Evolutionary conservation across 2,113 vertebrate genomes (phyloP).

Genomic region (Crotalus helleri): DNA sequence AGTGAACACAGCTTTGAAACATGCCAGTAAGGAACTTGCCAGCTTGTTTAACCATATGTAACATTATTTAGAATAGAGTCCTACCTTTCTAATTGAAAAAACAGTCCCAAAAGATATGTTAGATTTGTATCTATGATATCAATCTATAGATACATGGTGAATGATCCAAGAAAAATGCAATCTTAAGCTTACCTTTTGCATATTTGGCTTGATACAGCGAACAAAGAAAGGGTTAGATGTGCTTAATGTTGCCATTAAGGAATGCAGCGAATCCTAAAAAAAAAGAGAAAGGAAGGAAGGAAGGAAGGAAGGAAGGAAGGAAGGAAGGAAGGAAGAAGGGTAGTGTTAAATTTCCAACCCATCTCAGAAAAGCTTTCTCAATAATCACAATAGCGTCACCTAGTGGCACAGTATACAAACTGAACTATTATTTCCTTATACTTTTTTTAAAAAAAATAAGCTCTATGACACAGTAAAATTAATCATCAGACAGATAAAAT

Average conservation of each 20-base stretch:
- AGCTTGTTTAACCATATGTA: neutral
- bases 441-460: neutral
- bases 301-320: neutral
- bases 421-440: neutral
- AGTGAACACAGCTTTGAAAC: neutral
- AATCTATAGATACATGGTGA: neutral
- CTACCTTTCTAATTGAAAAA: neutral
- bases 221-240: slow-evolving; percentile 92
- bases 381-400: slow-evolving; percentile 41
- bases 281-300: neutral
- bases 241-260: slow-evolving; percentile 90
- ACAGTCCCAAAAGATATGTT: neutral
- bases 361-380: neutral
- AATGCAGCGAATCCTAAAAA: slow-evolving; percentile 83
- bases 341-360: neutral
- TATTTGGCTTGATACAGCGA: slow-evolving; percentile 95
- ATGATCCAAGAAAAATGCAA: fast-evolving
- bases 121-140: neutral
- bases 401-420: slow-evolving; percentile 27
- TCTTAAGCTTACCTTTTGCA: slow-evolving; percentile 82
- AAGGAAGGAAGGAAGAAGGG: too few species aligned
- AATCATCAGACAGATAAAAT: neutral
- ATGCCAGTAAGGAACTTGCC: neutral
- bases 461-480: neutral
- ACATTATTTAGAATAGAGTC: neutral